Conservation (phyloP, 2,113 vertebrate genomes). For the Rattus rattus region DNA sequence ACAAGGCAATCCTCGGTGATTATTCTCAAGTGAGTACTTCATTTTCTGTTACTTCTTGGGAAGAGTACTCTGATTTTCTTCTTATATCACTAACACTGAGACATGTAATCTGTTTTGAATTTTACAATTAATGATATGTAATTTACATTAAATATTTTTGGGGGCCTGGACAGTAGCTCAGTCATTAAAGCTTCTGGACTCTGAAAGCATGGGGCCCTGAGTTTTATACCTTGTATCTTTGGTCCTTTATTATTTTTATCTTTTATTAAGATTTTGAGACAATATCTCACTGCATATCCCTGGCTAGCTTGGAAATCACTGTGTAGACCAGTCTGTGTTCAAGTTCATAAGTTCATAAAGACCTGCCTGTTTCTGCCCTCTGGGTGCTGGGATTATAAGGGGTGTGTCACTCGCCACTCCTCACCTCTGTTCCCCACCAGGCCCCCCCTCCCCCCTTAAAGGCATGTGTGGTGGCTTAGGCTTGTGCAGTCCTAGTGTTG, state of each 20-base stretch:
- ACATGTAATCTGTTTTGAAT: background rate
- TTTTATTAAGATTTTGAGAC: background rate
- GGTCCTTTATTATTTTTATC: background rate
- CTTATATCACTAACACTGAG: background rate
- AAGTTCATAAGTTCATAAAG: background rate
- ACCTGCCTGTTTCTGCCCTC: background rate
- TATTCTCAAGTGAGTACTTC: constrained; percentile 94
- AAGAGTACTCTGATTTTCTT: background rate
- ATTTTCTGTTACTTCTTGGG: constrained; percentile 15
- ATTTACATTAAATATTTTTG: constrained; percentile 10
- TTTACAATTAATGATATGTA: constrained; percentile 23
- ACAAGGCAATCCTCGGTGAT: constrained; percentile 98
- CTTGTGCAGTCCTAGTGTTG: background rate
- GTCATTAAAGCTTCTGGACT: background rate
- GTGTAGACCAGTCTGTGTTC: background rate
- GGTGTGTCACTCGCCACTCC: background rate
- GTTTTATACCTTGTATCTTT: background rate
- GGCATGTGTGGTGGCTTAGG: background rate
- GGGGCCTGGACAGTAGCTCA: background rate
- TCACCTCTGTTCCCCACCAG: background rate
- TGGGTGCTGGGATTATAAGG: background rate
- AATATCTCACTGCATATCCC: background rate
- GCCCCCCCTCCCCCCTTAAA: background rate
- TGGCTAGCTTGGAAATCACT: background rate
- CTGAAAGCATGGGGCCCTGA: background rate